Conservation (phyloP, 2,797 vertebrate species). For the Notamacropus eugenii region DNA sequence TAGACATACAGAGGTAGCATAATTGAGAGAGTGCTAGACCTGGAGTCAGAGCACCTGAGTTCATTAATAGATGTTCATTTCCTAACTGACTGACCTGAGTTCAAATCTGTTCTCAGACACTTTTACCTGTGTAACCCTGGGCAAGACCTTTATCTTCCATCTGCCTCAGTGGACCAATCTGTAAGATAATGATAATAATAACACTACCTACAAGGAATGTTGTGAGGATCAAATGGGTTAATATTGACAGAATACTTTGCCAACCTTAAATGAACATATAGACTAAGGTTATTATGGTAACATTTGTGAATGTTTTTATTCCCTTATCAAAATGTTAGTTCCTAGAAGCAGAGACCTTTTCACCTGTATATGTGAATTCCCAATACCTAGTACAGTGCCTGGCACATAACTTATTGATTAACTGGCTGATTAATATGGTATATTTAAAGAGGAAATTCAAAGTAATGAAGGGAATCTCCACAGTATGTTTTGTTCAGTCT, state of each 20-base stretch:
- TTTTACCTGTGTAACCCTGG: not conserved
- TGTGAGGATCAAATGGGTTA: not conserved
- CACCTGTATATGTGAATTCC: not conserved
- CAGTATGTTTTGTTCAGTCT: not conserved
- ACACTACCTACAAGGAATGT: not conserved
- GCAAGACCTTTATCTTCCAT: not conserved
- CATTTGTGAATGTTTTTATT: not conserved
- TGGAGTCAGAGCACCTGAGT: not conserved
- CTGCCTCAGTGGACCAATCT: not conserved
- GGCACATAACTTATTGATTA: not conserved
- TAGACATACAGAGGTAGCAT: not conserved
- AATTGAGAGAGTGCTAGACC: not conserved
- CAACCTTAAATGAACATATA: not conserved
- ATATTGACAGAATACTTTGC: not conserved
- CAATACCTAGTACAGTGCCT: not conserved
- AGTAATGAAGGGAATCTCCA: not conserved
- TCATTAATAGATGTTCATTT: not conserved
- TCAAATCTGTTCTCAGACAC: not conserved
- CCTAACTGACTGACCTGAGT: not conserved
- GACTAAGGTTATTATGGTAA: not conserved
- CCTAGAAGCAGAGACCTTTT: not conserved
- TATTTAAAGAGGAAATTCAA: not conserved
- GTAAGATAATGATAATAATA: not conserved
- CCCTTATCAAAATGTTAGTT: not conserved
- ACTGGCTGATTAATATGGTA: not conserved